Base-by-base conservation (phyloP, 2,888 invertebrate genomes). In the Alcis repandata region DNA sequence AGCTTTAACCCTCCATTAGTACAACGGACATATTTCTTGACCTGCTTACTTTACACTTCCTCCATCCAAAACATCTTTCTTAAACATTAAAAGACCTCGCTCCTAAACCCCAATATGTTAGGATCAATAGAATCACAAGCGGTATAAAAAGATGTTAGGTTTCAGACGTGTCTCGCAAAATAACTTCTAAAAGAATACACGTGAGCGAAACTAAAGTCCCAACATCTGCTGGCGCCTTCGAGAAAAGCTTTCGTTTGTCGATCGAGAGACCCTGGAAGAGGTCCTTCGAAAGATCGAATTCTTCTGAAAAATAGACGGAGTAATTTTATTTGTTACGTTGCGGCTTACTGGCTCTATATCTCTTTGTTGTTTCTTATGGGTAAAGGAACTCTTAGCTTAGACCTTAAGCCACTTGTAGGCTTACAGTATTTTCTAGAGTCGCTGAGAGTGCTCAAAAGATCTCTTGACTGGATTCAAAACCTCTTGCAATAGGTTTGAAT, bases 121-220 rank as follows among this genome's bases (percentile, higher is more conserved):
- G 53, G 33, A 54, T 64, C 53, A 59, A 59, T 63, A 63, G 27
- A 43, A 49, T 27, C 45, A 22, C 27, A 51, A 57, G 57, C 20
- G 27, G 48, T 49, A 40, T 27, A 64, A 60, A 49, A 57, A 59
- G 33, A 51, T 49, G 64, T 64, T 59, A 49, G 36, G 38, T 45
- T 22, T 32, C 46, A 38, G 54, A 57, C 45, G 36, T 46, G 61
- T 59, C 46, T 63, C 74, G 71, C 73, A 71, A 77, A 88, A 89
- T 87, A 88, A 87, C 84, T 84, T 78, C 75, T 71, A 78, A 84
- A 85, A 83, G 86, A 86, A 89, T 87, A 87, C 88, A 87, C 85
- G 85, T 82, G 87, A 77, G 78, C 79, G 69, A 81, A 88, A 88
- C 87, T 87, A 83, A 86, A 89, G 84, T 89, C 86, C 79, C 82